Percentiles rank a stretch among this genome's conserved stretches.
Evolutionary conservation across 2,888 invertebrate genomes (phyloP).

Genomic region (Hypercompe scribonia): DNA sequence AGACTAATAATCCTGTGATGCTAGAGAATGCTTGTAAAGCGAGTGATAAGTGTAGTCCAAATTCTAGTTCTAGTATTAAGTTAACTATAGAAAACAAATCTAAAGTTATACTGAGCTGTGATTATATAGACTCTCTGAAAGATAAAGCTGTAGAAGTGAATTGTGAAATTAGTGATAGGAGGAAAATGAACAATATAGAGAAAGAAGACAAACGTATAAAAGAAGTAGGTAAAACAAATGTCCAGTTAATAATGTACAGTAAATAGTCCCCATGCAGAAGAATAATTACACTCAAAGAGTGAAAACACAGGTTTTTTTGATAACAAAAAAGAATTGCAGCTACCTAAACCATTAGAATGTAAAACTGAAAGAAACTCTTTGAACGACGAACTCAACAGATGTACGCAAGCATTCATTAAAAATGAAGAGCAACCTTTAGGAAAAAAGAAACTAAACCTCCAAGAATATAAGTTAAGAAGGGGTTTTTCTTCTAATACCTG

Average conservation of each 20-base stretch:
- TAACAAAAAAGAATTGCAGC: conserved; percentile 78
- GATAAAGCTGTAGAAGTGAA: conserved; percentile 70
- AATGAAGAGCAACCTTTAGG: conserved; percentile 84
- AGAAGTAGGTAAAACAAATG: conserved; percentile 70
- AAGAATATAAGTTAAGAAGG: conserved; percentile 91
- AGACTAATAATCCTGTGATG: conserved; percentile 83
- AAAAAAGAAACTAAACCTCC: conserved; percentile 90
- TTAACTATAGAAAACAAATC: conserved; percentile 86
- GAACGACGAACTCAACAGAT: conserved; percentile 69
- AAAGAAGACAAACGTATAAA: conserved; percentile 67
- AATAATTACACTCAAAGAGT: conserved; percentile 72
- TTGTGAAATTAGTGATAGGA: conserved; percentile 73
- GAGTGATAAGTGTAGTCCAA: conserved; percentile 84
- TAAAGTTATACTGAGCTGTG: conserved; percentile 84
- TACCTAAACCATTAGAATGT: conserved; percentile 64
- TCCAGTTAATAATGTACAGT: no score
- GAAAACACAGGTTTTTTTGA: conserved; percentile 78
- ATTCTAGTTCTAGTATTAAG: conserved; percentile 84
- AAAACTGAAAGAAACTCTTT: conserved; percentile 70
- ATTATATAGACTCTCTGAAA: conserved; percentile 80
- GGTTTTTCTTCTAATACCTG: conserved; percentile 83
- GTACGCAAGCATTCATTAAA: conserved; percentile 57
- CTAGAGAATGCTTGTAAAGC: conserved; percentile 83
- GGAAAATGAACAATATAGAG: conserved; percentile 65
- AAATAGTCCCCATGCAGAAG: conserved; percentile 64